phyloP scores from a whole-genome alignment of 2,797 vertebrate genomes.

The Merluccius polli region DNA sequence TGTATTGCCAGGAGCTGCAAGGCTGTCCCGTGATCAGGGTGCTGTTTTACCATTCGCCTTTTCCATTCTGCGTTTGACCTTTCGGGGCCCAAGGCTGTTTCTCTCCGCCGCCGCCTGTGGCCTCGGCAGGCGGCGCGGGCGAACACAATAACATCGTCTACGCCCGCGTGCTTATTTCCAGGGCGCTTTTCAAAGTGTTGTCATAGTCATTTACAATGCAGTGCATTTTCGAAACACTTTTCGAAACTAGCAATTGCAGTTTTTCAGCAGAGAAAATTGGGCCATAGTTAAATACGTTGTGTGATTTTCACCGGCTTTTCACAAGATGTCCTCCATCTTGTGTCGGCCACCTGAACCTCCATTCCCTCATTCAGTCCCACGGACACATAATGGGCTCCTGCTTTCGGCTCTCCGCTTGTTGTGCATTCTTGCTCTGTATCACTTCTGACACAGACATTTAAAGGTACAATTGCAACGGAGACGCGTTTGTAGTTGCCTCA shows the following conservation, averaged over 20 bases:
- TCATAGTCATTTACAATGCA: too few species aligned
- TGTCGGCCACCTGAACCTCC: background rate
- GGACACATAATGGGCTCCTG: background rate
- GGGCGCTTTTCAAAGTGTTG: background rate
- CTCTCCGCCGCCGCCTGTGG: background rate
- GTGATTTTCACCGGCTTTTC: background rate
- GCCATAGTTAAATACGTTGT: background rate
- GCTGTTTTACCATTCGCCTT: constrained; percentile 3
- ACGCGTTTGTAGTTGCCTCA: background rate
- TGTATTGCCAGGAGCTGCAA: background rate
- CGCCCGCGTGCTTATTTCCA: background rate
- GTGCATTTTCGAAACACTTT: background rate
- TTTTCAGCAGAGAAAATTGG: too few species aligned
- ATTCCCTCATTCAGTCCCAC: background rate
- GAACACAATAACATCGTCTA: background rate
- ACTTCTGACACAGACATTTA: background rate
- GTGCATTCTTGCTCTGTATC: background rate
- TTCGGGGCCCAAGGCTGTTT: background rate
- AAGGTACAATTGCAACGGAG: background rate
- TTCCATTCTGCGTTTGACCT: background rate
- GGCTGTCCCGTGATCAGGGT: background rate
- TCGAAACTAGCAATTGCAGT: too few species aligned
- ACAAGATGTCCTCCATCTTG: background rate
- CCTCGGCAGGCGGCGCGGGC: background rate
- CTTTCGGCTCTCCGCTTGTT: background rate